Conservation (phyloP, 2,113 vertebrate genomes). For the Brachyhypopomus occidentalis region DNA sequence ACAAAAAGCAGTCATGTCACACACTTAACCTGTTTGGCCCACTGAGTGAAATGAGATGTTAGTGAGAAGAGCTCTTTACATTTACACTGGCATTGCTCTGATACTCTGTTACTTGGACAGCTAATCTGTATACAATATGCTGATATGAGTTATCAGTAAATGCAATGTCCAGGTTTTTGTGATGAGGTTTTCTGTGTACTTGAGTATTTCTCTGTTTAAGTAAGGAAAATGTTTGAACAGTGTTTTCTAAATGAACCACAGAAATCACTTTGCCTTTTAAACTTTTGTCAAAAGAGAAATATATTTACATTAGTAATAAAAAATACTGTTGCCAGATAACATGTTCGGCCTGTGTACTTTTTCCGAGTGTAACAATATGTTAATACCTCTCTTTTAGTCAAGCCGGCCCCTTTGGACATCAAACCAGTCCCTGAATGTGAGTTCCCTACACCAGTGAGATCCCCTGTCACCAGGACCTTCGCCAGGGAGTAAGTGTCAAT, state of each 20-base stretch:
- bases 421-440: constrained; percentile 94
- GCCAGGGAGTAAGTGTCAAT: constrained; percentile 91
- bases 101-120: too few species aligned
- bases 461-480: constrained; percentile 96
- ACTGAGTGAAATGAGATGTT: background rate
- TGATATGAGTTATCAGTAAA: background rate
- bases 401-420: constrained; percentile 94
- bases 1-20: background rate
- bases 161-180: background rate
- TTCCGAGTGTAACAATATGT: constrained; percentile 34
- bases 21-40: background rate
- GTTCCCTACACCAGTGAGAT: constrained; percentile 89
- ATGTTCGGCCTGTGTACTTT: background rate
- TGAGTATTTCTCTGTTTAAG: too few species aligned
- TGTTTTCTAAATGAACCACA: too few species aligned
- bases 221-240: too few species aligned
- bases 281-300: background rate
- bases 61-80: background rate
- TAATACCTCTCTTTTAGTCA: constrained; percentile 74
- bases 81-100: too few species aligned
- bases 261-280: background rate
- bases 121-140: background rate
- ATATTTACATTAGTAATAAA: background rate
- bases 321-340: background rate
- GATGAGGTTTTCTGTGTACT: too few species aligned